These are phyloP conservation scores for Bradypus variegatus DNA, from an alignment of 2,797 vertebrate species.

Conservation along the genomic window DNA sequence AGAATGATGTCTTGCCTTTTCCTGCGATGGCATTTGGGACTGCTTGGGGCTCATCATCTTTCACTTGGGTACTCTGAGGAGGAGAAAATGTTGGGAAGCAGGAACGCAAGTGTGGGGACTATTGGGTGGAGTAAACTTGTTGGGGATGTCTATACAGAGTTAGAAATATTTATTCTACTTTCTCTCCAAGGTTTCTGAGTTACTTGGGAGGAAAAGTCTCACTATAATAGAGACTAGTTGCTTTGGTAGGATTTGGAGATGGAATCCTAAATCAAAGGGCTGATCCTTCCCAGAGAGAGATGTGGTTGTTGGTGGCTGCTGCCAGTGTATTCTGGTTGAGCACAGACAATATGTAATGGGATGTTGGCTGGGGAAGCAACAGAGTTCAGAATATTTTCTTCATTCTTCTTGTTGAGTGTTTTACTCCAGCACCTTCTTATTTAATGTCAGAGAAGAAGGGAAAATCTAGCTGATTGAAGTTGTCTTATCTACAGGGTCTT, in stretches of 20 bases:
- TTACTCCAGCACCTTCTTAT: not conserved
- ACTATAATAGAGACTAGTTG: conserved; percentile 34
- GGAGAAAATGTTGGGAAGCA: conserved; percentile 25
- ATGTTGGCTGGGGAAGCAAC: not conserved
- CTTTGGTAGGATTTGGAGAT: conserved; percentile 33
- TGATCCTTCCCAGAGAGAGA: not conserved
- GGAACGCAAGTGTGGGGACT: conserved; percentile 4
- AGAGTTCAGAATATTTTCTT: not conserved
- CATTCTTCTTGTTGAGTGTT: not conserved
- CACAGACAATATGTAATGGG: not conserved
- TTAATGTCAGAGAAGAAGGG: not conserved
- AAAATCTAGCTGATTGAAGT: not conserved
- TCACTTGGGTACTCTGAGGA: not conserved
- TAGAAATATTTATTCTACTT: conserved; percentile 31
- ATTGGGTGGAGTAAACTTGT: not conserved
- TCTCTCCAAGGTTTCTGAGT: conserved; percentile 24
- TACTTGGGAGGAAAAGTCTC: conserved; percentile 27
- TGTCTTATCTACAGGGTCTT: not conserved
- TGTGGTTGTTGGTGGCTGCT: not conserved
- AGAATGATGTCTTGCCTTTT: conserved; percentile 28
- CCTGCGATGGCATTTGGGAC: conserved; percentile 38
- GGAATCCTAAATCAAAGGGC: conserved; percentile 38
- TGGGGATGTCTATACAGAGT: conserved; percentile 24
- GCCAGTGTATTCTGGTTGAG: not conserved
- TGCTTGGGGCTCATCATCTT: conserved; percentile 23